Evolutionary conservation across 2,113 vertebrate species (phyloP).

Genomic region (Madoqua kirkii): DNA sequence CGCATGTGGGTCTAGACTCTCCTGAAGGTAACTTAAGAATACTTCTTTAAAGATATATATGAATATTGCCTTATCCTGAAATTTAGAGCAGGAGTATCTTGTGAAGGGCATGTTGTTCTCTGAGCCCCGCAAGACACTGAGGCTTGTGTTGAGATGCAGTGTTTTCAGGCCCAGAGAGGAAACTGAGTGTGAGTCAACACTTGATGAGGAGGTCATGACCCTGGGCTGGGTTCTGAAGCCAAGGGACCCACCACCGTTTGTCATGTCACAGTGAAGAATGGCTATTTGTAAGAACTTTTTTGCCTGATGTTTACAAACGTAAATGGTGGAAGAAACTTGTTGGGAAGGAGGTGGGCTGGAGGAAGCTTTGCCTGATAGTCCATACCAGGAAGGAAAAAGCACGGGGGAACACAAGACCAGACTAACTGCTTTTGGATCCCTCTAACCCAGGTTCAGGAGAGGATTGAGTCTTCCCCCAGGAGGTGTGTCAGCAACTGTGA

Average conservation of each 20-base stretch:
- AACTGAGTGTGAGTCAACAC: background rate
- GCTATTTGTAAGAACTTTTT: background rate
- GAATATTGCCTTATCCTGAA: background rate
- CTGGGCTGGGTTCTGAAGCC: background rate
- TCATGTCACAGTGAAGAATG: background rate
- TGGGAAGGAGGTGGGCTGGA: background rate
- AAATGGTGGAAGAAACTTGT: background rate
- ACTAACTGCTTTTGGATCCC: background rate
- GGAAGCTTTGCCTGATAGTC: background rate
- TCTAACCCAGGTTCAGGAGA: background rate
- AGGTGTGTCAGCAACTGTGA: background rate
- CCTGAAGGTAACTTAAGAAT: background rate
- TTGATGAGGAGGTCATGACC: background rate
- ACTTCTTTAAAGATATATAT: background rate
- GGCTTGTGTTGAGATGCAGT: background rate
- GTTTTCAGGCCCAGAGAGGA: background rate
- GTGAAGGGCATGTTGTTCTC: background rate
- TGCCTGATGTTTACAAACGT: background rate
- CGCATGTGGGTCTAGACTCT: background rate
- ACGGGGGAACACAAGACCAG: background rate
- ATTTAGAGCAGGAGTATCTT: background rate
- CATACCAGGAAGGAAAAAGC: background rate
- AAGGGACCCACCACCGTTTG: background rate
- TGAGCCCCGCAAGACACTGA: background rate
- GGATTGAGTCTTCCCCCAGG: background rate